phyloP scores from a whole-genome alignment of 2,888 invertebrate species.

The Lasioglossum villosulum region DNA sequence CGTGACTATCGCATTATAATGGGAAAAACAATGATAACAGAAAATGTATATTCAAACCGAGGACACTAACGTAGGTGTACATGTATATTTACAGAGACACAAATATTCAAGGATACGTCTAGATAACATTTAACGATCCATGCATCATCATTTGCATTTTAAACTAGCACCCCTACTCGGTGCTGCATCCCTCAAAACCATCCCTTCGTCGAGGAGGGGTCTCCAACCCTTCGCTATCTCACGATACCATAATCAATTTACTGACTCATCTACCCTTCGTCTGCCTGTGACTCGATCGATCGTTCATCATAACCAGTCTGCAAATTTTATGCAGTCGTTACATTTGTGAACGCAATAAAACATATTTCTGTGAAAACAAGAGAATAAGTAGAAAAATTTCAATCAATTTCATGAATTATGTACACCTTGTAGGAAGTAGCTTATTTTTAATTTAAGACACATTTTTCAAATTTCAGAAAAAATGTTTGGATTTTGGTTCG shows the following conservation, averaged over 20 bases:
- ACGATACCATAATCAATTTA: conserved; percentile 19
- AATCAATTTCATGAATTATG: no score
- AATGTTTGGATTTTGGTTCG: no score
- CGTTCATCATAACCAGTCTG: background rate
- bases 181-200: background rate
- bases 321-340: background rate
- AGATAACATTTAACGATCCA: conserved; percentile 10
- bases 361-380: background rate
- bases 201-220: background rate
- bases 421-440: no score
- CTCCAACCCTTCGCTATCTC: conserved; percentile 6
- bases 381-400: background rate
- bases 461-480: no score
- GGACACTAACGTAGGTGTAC: background rate
- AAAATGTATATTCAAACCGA: background rate
- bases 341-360: background rate
- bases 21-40: background rate
- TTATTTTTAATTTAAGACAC: no score
- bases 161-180: background rate
- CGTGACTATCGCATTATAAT: background rate
- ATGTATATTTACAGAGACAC: background rate
- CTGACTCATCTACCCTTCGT: conserved; percentile 16
- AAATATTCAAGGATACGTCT: background rate
- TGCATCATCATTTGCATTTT: conserved; percentile 3
- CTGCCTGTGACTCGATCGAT: background rate